Base-by-base conservation (phyloP, 2,888 invertebrate species). In the Cheiracanthium punctorium region DNA sequence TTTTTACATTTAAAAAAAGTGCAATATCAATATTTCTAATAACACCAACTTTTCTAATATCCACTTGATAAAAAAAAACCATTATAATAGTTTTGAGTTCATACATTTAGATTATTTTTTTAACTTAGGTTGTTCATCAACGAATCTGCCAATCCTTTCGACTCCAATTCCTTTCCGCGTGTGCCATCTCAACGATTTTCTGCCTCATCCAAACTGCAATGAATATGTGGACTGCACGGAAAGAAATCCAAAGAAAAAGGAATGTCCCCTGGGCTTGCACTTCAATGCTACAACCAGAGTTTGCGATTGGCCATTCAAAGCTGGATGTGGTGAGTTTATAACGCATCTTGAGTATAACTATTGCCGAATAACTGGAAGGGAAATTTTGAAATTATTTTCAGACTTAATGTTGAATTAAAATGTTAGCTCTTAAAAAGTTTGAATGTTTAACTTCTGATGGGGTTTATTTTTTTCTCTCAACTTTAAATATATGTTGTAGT, bases 321-420 rank as follows among this genome's bases (percentile, higher is more conserved):
- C 82, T 30, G 79, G 41, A 12, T 88, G 88, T 71, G 88, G 84
- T 85, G 71, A 80, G 85, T 58, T n/a, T 20, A 37, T n/a, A n/a
- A n/a, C n/a, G n/a, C n/a, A n/a, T n/a, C n/a, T n/a, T n/a, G n/a
- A n/a, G n/a, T n/a, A n/a, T n/a, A n/a, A n/a, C n/a, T n/a, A n/a
- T n/a, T n/a, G n/a, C n/a, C n/a, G n/a, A n/a, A n/a, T n/a, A n/a
- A n/a, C n/a, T n/a, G n/a, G n/a, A n/a, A n/a, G n/a, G n/a, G n/a
- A n/a, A n/a, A n/a, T n/a, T n/a, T n/a, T n/a, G n/a, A n/a, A n/a
- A n/a, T 37, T 10, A 37, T 10, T 37, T 37, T 37, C 37, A 37
- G 37, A 37, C 37, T 37, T 37, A 37, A 37, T 7, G 37, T 37
- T 7, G 37, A n/a, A n/a, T n/a, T n/a, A n/a, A n/a, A n/a, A n/a